Conservation (phyloP, 2,797 vertebrate genomes). For the Naso thynnoides region DNA sequence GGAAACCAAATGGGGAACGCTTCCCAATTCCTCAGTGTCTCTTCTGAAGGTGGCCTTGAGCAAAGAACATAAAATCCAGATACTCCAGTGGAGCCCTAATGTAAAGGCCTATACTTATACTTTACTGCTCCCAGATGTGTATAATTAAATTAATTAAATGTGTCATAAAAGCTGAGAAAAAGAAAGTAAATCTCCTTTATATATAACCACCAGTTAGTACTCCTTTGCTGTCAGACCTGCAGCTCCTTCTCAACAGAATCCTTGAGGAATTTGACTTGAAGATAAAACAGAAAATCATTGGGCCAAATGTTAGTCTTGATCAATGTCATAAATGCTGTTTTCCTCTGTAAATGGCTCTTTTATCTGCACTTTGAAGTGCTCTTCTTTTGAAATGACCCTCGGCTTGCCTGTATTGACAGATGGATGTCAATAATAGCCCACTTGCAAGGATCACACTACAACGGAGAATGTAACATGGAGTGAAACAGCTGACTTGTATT, state of each 20-base stretch:
- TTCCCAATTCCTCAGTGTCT: slow-evolving; percentile 46
- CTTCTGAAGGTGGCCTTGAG: slow-evolving; percentile 44
- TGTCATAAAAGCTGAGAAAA: slow-evolving; percentile 13
- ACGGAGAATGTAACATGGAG: neutral
- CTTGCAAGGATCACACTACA: slow-evolving; percentile 5
- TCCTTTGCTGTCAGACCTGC: slow-evolving; percentile 1
- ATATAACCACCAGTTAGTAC: neutral
- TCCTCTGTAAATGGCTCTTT: slow-evolving; percentile 39
- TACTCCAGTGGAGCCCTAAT: slow-evolving; percentile 21
- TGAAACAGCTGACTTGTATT: neutral
- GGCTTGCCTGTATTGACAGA: slow-evolving; percentile 34
- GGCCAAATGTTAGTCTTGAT: slow-evolving; percentile 40
- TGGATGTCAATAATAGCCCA: slow-evolving; percentile 32
- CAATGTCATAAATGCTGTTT: slow-evolving; percentile 52
- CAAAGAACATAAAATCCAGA: slow-evolving; percentile 13
- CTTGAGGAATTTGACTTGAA: slow-evolving; percentile 4
- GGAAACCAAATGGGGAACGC: slow-evolving; percentile 37
- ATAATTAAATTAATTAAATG: slow-evolving; percentile 20
- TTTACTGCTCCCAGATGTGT: slow-evolving; percentile 1
- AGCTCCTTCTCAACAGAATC: slow-evolving; percentile 5
- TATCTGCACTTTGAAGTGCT: slow-evolving; percentile 31
- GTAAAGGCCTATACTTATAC: neutral
- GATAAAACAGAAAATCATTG: slow-evolving; percentile 28
- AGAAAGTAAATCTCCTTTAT: neutral
- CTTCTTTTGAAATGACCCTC: slow-evolving; percentile 25